These are phyloP conservation scores for Rafetus swinhoei DNA, from an alignment of 2,113 vertebrate genomes.

Conservation along the genomic window DNA sequence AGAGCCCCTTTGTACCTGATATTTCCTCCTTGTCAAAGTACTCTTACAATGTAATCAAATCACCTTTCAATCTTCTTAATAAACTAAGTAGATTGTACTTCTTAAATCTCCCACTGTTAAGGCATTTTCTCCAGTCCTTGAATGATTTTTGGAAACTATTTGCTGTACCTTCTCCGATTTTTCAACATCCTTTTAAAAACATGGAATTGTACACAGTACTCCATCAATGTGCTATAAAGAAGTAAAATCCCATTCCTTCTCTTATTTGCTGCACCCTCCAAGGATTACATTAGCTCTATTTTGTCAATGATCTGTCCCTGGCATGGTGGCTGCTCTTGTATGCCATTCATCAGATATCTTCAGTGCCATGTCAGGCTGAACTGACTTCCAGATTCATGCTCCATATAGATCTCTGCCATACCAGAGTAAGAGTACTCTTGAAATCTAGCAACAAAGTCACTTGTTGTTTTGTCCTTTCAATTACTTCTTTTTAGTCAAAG, in stretches of 20 bases:
- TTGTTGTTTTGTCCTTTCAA: neutral
- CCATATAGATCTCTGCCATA: constrained; percentile 34
- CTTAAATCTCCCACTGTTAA: neutral
- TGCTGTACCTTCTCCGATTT: neutral
- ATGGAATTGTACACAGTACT: neutral
- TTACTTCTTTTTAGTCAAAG: neutral
- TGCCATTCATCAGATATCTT: neutral
- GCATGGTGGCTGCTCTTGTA: neutral
- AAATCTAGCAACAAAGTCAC: neutral
- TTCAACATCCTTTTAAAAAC: neutral
- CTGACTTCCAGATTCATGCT: constrained; percentile 17
- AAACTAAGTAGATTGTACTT: neutral
- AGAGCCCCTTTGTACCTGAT: neutral
- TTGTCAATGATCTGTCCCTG: neutral
- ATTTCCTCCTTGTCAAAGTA: neutral
- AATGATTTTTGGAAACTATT: neutral
- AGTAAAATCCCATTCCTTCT: neutral
- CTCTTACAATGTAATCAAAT: neutral
- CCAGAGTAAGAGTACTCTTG: neutral
- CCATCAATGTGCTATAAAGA: neutral
- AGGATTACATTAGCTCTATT: neutral
- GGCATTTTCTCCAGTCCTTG: neutral
- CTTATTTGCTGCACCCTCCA: rapidly evolving
- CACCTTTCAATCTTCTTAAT: neutral
- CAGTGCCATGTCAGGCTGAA: constrained; percentile 26